Conservation (phyloP, 2,888 invertebrate species). For the Cybosia mesomella region DNA sequence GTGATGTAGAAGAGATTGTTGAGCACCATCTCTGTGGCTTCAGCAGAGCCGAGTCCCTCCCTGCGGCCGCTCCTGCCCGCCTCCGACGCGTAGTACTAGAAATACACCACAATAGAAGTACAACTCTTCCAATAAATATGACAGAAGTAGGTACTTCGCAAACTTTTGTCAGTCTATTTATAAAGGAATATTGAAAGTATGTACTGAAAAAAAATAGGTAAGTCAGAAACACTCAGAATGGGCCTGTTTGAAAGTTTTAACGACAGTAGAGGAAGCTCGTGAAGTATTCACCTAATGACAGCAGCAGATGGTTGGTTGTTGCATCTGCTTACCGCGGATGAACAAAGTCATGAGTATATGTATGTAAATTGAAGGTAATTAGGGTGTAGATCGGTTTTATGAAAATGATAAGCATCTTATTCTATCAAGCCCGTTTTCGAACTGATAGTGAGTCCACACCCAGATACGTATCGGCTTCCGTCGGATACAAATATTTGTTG, state of each 20-base stretch:
- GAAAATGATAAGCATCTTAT: neutral
- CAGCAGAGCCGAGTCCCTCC: constrained; percentile 99
- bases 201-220: too few relatives aligned
- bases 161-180: neutral
- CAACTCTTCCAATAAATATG: neutral
- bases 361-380: neutral
- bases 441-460: neutral
- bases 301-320: neutral
- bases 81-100: constrained; percentile 88
- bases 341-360: too few relatives aligned
- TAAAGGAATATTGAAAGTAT: neutral
- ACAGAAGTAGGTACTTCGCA: neutral
- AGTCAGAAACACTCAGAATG: too few relatives aligned
- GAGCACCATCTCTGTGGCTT: constrained; percentile 99
- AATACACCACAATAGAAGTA: constrained; percentile 17
- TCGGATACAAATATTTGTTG: neutral
- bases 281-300: neutral
- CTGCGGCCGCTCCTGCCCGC: constrained; percentile 90
- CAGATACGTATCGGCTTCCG: neutral
- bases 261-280: too few relatives aligned
- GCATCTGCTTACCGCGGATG: neutral
- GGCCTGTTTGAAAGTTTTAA: too few relatives aligned
- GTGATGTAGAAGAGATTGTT: constrained; percentile 99
- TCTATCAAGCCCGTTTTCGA: neutral
- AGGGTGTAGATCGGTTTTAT: neutral